These are phyloP conservation scores for Chlorodrepanis virens DNA, from an alignment of 2,113 vertebrate genomes.

Conservation along the genomic window DNA sequence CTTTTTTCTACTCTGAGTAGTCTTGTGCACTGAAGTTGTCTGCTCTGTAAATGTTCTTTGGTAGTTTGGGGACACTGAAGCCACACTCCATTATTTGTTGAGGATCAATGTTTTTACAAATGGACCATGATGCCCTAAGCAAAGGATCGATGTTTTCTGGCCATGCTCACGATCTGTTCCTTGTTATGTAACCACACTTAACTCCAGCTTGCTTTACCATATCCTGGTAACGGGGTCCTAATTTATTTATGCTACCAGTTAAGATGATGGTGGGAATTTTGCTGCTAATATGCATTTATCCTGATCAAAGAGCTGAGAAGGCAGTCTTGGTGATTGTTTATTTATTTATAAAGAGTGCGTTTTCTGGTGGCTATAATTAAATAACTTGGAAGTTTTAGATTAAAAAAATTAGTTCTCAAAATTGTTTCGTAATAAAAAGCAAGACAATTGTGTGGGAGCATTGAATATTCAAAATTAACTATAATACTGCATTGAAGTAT, in stretches of 20 bases:
- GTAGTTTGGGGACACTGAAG: not conserved
- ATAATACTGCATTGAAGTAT: not conserved
- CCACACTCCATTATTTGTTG: not conserved
- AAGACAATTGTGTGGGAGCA: not conserved
- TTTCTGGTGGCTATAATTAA: not conserved
- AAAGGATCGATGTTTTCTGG: not conserved
- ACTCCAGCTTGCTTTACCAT: not conserved
- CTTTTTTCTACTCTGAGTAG: not conserved
- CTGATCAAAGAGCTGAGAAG: not conserved
- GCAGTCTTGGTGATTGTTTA: rapidly evolving
- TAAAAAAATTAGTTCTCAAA: not conserved
- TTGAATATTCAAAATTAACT: not conserved
- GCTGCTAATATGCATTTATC: not conserved
- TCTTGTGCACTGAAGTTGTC: not conserved
- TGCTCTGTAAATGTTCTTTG: not conserved
- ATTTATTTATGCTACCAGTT: not conserved
- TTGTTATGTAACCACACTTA: not conserved
- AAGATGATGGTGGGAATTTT: not conserved
- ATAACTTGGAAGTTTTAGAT: not conserved
- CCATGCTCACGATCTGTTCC: not conserved
- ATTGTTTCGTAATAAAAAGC: not conserved
- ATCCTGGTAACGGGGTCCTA: not conserved
- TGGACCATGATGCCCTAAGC: not conserved
- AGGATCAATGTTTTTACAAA: rapidly evolving
- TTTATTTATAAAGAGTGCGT: not conserved